These are phyloP conservation scores for Chrysopilus asiliformis DNA, from an alignment of 2,888 invertebrate genomes.

Conservation along the genomic window DNA sequence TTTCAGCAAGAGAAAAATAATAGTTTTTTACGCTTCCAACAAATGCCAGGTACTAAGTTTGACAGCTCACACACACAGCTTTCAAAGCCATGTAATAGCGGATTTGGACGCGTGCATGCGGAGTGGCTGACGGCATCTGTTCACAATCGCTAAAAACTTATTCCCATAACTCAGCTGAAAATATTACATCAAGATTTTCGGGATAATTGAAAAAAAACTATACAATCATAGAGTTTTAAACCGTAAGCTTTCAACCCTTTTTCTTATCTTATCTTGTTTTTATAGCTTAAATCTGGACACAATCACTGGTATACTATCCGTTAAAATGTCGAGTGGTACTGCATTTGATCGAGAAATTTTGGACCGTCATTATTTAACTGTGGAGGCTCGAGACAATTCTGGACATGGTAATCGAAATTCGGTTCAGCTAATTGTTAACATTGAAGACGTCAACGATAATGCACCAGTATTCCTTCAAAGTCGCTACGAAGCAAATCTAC, in stretches of 20 bases:
- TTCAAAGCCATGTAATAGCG: too few relatives aligned
- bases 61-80: too few relatives aligned
- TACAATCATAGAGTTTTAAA: too few relatives aligned
- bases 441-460: constrained; percentile 83
- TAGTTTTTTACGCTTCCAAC: too few relatives aligned
- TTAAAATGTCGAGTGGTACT: constrained; percentile 58
- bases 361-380: constrained; percentile 70
- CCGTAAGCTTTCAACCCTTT: neutral
- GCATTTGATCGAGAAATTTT: constrained; percentile 77
- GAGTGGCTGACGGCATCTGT: too few relatives aligned
- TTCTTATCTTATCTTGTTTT: constrained; percentile 16
- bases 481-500: constrained; percentile 66
- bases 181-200: too few relatives aligned
- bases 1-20: too few relatives aligned
- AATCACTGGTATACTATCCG: constrained; percentile 70
- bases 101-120: too few relatives aligned
- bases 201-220: too few relatives aligned
- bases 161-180: too few relatives aligned
- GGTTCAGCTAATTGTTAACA: constrained; percentile 66
- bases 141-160: too few relatives aligned
- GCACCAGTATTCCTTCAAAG: constrained; percentile 71
- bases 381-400: constrained; percentile 79
- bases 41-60: too few relatives aligned
- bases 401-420: constrained; percentile 76
- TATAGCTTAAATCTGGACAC: constrained; percentile 63